These are phyloP conservation scores for Scyliorhinus canicula DNA, from an alignment of 2,797 vertebrate species.

Conservation along the genomic window DNA sequence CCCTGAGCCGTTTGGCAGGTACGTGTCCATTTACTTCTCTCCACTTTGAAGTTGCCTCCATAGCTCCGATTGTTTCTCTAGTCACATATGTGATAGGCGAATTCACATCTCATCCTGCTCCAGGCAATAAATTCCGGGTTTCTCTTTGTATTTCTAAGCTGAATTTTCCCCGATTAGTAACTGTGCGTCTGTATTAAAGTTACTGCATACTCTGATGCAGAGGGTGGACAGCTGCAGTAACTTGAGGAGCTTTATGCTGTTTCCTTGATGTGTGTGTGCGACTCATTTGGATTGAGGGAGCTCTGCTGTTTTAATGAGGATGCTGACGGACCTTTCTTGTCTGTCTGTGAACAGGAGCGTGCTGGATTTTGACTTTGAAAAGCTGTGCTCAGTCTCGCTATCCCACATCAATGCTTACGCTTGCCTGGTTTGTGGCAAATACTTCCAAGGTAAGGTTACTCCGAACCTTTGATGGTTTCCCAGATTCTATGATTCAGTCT, in stretches of 20 bases:
- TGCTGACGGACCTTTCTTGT: neutral
- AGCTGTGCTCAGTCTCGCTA: constrained; percentile 90
- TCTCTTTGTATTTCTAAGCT: too few species aligned
- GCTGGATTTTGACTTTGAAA: constrained; percentile 94
- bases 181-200: too few species aligned
- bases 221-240: neutral
- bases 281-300: neutral
- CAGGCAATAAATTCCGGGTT: too few species aligned
- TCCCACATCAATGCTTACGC: constrained; percentile 94
- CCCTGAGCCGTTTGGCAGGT: too few species aligned
- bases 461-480: neutral
- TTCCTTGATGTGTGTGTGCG: neutral
- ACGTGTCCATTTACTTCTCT: too few species aligned
- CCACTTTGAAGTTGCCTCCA: too few species aligned
- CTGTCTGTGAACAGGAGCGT: constrained; percentile 69
- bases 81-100: too few species aligned
- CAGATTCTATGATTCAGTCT: neutral
- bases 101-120: too few species aligned
- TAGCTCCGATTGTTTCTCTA: too few species aligned
- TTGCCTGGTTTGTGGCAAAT: constrained; percentile 92
- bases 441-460: constrained; percentile 80
- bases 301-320: neutral
- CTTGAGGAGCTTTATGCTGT: neutral
- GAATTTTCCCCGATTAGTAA: too few species aligned
- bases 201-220: neutral